These are phyloP conservation scores for Lasioglossum marginatum DNA, from an alignment of 2,888 invertebrate genomes.

Conservation along the genomic window DNA sequence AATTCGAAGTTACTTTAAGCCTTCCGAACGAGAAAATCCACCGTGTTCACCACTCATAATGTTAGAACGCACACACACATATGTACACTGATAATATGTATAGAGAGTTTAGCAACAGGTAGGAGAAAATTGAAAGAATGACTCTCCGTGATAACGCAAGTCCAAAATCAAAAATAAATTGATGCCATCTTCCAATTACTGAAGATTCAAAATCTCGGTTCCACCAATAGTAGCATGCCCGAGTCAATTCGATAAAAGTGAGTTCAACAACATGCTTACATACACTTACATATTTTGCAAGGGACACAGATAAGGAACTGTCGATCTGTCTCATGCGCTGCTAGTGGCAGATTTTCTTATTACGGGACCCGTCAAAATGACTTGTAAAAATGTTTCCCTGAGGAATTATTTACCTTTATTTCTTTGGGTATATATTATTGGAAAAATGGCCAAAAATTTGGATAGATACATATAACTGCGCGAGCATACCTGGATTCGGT, in stretches of 20 bases:
- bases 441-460: no score
- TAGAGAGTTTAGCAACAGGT: not conserved
- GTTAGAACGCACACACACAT: not conserved
- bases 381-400: no score
- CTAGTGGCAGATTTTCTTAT: no score
- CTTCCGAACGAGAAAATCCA: slow-evolving; percentile 8
- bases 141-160: not conserved
- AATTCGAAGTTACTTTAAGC: slow-evolving; percentile 48
- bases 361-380: no score
- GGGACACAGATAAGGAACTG: not conserved
- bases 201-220: not conserved
- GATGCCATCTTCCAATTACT: not conserved
- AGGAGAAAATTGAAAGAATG: not conserved
- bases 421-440: no score
- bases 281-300: not conserved
- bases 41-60: not conserved
- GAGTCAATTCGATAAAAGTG: not conserved
- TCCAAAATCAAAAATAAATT: not conserved
- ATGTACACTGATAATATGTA: not conserved
- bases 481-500: no score
- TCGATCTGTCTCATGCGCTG: not conserved
- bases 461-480: no score
- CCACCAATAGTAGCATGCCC: not conserved
- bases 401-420: no score
- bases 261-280: not conserved